These are phyloP conservation scores for Malthinus seriepunctatus DNA, from an alignment of 2,888 invertebrate genomes.

Conservation along the genomic window DNA sequence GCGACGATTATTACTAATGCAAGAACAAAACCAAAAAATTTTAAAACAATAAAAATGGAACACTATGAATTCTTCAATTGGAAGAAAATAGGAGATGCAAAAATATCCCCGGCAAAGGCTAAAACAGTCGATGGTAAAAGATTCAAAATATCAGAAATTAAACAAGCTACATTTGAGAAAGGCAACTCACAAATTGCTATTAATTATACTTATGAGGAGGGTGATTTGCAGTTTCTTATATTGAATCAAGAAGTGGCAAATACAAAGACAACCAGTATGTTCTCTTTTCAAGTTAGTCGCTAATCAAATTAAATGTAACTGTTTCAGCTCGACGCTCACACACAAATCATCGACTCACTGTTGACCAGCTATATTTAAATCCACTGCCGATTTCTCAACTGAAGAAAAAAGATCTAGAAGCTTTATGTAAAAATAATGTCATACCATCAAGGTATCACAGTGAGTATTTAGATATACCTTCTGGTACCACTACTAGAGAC, in stretches of 20 bases:
- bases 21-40: constrained; percentile 15
- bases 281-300: constrained; percentile 2
- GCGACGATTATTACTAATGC: constrained; percentile 23
- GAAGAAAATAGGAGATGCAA: constrained; percentile 3
- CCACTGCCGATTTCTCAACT: not conserved
- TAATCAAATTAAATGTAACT: constrained; percentile 4
- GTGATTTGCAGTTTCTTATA: not conserved
- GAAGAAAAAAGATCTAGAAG: constrained; percentile 1
- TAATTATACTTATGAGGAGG: constrained; percentile 8
- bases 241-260: too few relatives aligned
- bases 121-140: constrained; percentile 6
- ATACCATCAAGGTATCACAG: constrained; percentile 8
- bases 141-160: constrained; percentile 10
- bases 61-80: constrained; percentile 12
- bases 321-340: not conserved
- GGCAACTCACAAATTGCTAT: constrained; percentile 9
- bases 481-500: constrained; percentile 3
- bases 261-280: not conserved
- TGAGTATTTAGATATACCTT: constrained; percentile 5
- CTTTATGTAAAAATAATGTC: constrained; percentile 5
- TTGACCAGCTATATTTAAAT: not conserved
- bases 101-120: not conserved
- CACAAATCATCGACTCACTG: not conserved
- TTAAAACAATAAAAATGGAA: constrained; percentile 9
- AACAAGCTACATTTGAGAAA: constrained; percentile 10